Percentiles rank a stretch among this genome's conserved stretches.
phyloP scores from a whole-genome alignment of 2,888 invertebrate genomes.

The Drosophila demipolita region DNA sequence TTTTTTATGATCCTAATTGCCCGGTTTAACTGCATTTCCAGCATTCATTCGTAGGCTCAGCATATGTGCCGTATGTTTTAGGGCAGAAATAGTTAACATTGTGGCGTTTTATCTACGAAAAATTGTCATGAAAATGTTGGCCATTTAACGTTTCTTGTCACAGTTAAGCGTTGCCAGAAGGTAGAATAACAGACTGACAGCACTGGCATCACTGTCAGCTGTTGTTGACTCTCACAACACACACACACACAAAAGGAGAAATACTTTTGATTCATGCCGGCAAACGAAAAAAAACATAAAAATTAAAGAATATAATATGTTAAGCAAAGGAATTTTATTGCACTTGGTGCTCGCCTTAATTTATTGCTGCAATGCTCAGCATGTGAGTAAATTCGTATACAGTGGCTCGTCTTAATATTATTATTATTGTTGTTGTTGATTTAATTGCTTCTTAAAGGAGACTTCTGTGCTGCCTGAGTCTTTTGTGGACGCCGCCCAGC shows the following conservation, averaged over 20 bases:
- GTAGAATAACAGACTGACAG: conserved; percentile 8
- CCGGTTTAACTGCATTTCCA: background rate
- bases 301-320: conserved; percentile 31
- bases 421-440: background rate
- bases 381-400: conserved; percentile 24
- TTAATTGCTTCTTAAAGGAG: conserved; percentile 23
- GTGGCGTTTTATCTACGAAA: background rate
- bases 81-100: conserved; percentile 31
- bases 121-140: conserved; percentile 35
- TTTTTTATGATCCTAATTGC: conserved; percentile 42
- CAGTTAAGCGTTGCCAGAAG: conserved; percentile 34
- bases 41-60: conserved; percentile 5
- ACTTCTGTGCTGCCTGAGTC: conserved; percentile 75
- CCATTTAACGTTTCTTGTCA: conserved; percentile 17
- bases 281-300: conserved; percentile 19
- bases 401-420: background rate
- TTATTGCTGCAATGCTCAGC: conserved; percentile 8
- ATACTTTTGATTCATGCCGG: conserved; percentile 40
- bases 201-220: conserved; percentile 30
- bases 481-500: conserved; percentile 81
- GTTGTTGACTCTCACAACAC: conserved; percentile 9
- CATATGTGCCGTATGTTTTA: conserved; percentile 48
- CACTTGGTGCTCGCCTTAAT: conserved; percentile 4
- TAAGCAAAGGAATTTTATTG: conserved; percentile 22
- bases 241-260: conserved; percentile 16